phyloP scores from a whole-genome alignment of 2,113 vertebrate genomes.

The Python bivittatus region DNA sequence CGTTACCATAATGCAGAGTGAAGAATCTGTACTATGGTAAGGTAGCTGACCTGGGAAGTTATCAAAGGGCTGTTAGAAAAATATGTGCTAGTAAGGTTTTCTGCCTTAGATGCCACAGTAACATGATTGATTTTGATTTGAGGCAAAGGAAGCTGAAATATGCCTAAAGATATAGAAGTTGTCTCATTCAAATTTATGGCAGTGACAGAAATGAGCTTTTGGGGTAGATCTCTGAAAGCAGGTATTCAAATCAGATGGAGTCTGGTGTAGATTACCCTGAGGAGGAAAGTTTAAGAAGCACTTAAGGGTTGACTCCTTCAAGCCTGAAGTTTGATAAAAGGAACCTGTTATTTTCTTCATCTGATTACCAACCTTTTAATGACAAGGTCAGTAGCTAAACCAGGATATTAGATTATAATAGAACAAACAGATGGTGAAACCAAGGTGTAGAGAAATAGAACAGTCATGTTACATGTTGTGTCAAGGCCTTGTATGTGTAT shows the following conservation, averaged over 20 bases:
- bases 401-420: background rate
- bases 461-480: background rate
- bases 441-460: background rate
- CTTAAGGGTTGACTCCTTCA: background rate
- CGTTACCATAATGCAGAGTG: background rate
- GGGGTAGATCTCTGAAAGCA: too few species aligned
- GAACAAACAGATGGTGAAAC: too few species aligned
- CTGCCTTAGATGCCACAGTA: background rate
- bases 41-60: background rate
- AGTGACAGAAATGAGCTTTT: background rate
- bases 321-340: background rate
- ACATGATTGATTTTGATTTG: background rate
- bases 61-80: background rate
- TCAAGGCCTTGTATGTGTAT: background rate
- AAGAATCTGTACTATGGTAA: background rate
- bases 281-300: background rate
- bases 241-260: too few species aligned
- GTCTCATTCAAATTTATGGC: background rate
- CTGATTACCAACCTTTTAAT: background rate
- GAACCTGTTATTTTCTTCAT: background rate
- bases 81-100: background rate
- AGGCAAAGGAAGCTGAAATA: background rate
- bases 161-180: background rate
- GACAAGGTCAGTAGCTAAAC: background rate
- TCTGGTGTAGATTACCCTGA: too few species aligned